These are phyloP conservation scores for Brachionus koreanus DNA, from an alignment of 1,140 invertebrate species.

Conservation along the genomic window DNA sequence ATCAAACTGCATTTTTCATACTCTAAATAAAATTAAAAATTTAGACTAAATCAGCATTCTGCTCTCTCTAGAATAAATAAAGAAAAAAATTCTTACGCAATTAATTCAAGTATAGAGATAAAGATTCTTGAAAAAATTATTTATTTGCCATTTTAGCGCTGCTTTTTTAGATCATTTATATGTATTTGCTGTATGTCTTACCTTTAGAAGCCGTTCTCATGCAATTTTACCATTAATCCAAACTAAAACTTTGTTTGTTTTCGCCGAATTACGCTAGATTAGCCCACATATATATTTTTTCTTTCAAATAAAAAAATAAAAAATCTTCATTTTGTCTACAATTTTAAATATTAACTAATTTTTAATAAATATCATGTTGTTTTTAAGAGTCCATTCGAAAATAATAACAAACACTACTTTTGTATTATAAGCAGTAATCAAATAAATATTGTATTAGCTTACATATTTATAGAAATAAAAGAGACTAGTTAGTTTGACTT, in stretches of 20 bases:
- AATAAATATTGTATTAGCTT: constrained; percentile 35
- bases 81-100: background rate
- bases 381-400: background rate
- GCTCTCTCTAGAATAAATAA: background rate
- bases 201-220: background rate
- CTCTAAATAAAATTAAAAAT: background rate
- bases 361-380: constrained; percentile 3
- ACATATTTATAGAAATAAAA: constrained; percentile 2
- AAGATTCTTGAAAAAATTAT: background rate
- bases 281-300: background rate
- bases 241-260: background rate
- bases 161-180: background rate
- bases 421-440: background rate
- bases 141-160: background rate
- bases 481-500: background rate
- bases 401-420: background rate
- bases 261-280: background rate
- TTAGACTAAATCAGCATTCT: background rate
- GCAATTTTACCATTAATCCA: background rate
- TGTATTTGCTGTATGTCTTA: background rate
- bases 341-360: background rate
- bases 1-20: background rate
- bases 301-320: background rate
- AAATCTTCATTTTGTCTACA: background rate
- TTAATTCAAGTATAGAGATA: background rate